Base-by-base conservation (phyloP, 2,113 vertebrate species). In the Pomatostomus ruficeps region DNA sequence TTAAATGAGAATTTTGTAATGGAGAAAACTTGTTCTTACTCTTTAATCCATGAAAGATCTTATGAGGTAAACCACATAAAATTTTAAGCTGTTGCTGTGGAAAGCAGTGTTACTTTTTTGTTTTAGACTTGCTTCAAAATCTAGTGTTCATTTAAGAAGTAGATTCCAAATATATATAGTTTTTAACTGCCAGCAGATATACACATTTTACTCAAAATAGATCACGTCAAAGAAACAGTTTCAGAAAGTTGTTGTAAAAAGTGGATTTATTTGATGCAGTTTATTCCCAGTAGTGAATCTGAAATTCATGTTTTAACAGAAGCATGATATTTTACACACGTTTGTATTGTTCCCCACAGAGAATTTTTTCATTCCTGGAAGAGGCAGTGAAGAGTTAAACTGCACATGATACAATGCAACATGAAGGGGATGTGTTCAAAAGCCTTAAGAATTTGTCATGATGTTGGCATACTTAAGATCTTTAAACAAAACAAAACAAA, bases 1-100 rank as follows among this genome's bases (percentile, higher is more conserved):
- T 99, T 99, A 99, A 99, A 99, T 98, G 98, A 99, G 98, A 99
- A 99, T 99, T 99, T 98, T 97, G 98, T 98, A 98, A 98, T 65
- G 93, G 98, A 98, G 97, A 97, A 97, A 98, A 98, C 98, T 98
- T 98, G 98, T 98, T 93, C 96, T 96, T 93, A 92, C 91, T 97
- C 93, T 97, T 97, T 98, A 98, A 98, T 97, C 98, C 95, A 96
- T 97, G 97, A 96, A 98, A 97, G 97, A 95, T 96, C 94, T 96
- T 97, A 97, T 75, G 80, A 94, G 66, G 89, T 94, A 97, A 97
- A 87, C 79, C 82, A 86, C 85, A 96, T 95, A 96, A 97, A 97
- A 96, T 95, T 95, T 89, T 89, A 96, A 96, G 77, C 67, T 81
- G 17, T 71, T 88, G 18, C 23, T 95, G 72, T n/a, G 45, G 62